phyloP scores from a whole-genome alignment of 2,797 vertebrate genomes.

The Sebastes cheni region DNA sequence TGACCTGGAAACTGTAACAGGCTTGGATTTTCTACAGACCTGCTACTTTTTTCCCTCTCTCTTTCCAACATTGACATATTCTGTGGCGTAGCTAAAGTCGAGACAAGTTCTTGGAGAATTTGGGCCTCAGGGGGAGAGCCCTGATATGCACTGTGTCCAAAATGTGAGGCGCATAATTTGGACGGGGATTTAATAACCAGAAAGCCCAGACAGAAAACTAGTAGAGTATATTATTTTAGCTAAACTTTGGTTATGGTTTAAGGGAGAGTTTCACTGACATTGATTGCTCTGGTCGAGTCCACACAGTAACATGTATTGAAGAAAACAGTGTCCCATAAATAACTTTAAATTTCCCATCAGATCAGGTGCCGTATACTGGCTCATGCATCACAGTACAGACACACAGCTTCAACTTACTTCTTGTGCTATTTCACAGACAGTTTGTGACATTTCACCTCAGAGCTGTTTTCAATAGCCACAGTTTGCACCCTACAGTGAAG shows the following conservation, averaged over 20 bases:
- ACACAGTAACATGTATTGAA: neutral
- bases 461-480: conserved; percentile 1
- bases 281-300: neutral
- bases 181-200: neutral
- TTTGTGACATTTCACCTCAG: neutral
- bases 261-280: neutral
- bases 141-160: neutral
- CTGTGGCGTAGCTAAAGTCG: neutral
- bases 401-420: neutral
- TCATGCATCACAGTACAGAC: neutral
- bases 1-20: conserved; percentile 35
- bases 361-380: neutral
- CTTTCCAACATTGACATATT: conserved; percentile 1
- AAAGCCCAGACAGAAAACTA: neutral
- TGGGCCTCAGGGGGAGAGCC: neutral
- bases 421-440: neutral
- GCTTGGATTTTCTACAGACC: neutral
- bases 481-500: neutral
- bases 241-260: neutral
- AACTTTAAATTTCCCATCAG: neutral
- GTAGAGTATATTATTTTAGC: neutral
- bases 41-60: neutral
- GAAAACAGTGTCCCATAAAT: neutral
- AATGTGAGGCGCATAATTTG: neutral
- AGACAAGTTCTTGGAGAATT: conserved; percentile 14